Evolutionary conservation across 2,113 vertebrate species (phyloP), one percentile per base, ranked within the genome.

Genomic region (Colaptes auratus): DNA sequence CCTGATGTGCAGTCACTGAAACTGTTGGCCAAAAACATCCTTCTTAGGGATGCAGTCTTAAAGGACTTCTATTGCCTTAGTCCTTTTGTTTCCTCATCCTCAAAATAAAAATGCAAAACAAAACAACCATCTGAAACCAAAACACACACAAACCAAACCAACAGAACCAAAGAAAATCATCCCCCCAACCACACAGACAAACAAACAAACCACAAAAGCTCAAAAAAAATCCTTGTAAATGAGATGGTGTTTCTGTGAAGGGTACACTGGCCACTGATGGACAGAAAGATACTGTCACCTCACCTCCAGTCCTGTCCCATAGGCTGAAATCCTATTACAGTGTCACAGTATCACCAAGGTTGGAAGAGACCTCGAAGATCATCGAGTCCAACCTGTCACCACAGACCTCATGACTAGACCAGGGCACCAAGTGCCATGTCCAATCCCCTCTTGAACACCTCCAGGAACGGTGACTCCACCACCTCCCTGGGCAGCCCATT

Each of bases 201-300:
- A 10, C 3, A 35, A 50, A 15, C 31, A 7, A 67, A 24, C 1
- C 2, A 27, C 1, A 25, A 78, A 78, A 77, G 72, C 42, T 42
- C 42, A 5, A 28, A 6, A 6, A 1, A 18, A n/a, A 15, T 0
- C 3, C 11, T 44, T 53, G 27, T 31, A 28, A 15, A 18, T 28
- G 19, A 52, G 7, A 6, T 60, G 7, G 5, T 70, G 11, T 30
- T 24, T 36, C 56, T 76, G n/a, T 69, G 16, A 81, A 27, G 24
- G 44, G 4, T 2, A 53, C 21, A 21, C 25, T 61, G 50, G 36
- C 33, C 12, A 1, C 27, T 84, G 64, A 58, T 44, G 23, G 23
- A 52, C 15, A 75, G 50, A 66, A 46, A 72, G 30, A n/a, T 10
- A 15, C 13, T 36, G n/a, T 23, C 55, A 33, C 4, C 20, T 80